These are phyloP conservation scores for Pteronotus mesoamericanus DNA, from an alignment of 2,797 vertebrate species.

Conservation along the genomic window DNA sequence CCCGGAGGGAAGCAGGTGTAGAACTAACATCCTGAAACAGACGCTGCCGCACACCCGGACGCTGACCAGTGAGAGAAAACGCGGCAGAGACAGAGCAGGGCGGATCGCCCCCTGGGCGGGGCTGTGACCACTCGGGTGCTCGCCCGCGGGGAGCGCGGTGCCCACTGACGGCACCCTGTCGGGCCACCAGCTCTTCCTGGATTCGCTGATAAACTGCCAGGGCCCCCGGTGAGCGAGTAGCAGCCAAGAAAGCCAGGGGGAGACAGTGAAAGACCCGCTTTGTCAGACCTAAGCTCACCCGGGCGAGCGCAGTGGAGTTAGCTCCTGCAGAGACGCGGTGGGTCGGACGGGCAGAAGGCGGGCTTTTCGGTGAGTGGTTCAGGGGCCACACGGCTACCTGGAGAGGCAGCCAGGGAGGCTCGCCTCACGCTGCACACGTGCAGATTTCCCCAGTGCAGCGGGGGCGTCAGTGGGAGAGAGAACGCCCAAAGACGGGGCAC, in stretches of 20 bases:
- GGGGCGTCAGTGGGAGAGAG: accelerated
- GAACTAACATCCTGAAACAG: not conserved
- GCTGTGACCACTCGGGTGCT: no score
- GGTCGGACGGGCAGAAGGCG: accelerated
- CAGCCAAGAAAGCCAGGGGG: not conserved
- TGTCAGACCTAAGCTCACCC: accelerated
- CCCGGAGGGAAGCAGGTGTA: not conserved
- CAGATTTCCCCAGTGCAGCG: not conserved
- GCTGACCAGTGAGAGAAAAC: no score
- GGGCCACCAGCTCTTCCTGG: not conserved
- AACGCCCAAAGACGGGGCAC: accelerated
- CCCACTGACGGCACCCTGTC: no score
- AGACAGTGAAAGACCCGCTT: not conserved
- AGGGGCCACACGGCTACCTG: not conserved
- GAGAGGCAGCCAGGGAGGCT: not conserved
- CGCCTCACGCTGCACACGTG: accelerated
- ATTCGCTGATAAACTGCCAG: accelerated
- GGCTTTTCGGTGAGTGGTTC: accelerated
- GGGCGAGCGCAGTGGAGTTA: accelerated
- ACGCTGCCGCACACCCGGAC: no score
- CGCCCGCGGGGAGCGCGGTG: no score
- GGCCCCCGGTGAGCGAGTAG: not conserved
- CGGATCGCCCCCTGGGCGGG: no score
- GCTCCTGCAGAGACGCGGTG: accelerated
- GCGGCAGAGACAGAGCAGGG: no score